Evolutionary conservation across 2,888 invertebrate genomes (phyloP).

Genomic region (Drosophila nigricruria): DNA sequence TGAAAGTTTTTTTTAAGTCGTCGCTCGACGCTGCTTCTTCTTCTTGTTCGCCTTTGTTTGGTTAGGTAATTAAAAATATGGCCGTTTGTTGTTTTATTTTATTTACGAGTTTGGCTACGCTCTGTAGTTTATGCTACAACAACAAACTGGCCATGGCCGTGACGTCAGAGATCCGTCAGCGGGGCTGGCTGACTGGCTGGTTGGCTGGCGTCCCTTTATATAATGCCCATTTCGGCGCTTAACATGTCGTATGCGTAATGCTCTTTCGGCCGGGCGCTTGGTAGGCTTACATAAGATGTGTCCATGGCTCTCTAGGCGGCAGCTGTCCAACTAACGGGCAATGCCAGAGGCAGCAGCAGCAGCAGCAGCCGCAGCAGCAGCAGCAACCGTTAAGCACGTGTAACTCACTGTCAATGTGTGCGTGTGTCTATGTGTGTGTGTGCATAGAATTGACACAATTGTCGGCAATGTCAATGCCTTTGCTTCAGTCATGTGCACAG

Average conservation of each 20-base stretch:
- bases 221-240: constrained; percentile 37
- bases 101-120: constrained; percentile 22
- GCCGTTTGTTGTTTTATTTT: constrained; percentile 25
- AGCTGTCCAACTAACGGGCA: constrained; percentile 29
- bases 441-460: constrained; percentile 69
- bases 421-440: constrained; percentile 6
- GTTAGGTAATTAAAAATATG: constrained; percentile 78
- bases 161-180: constrained; percentile 49
- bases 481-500: constrained; percentile 43
- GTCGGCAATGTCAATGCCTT: constrained; percentile 78
- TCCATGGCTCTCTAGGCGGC: constrained; percentile 37
- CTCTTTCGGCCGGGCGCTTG: constrained; percentile 21
- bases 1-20: constrained; percentile 54
- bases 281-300: constrained; percentile 55
- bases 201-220: constrained; percentile 25
- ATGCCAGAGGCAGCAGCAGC: not conserved
- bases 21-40: constrained; percentile 32
- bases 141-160: constrained; percentile 10
- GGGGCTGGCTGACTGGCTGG: not conserved
- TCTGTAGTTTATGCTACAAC: constrained; percentile 35
- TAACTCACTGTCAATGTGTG: constrained; percentile 3
- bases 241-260: constrained; percentile 64
- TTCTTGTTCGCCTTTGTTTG: constrained; percentile 47
- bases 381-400: constrained; percentile 43
- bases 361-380: not conserved